These are phyloP conservation scores for Spatulosminthurus flaviceps DNA, from an alignment of 2,888 invertebrate genomes.

Conservation along the genomic window DNA sequence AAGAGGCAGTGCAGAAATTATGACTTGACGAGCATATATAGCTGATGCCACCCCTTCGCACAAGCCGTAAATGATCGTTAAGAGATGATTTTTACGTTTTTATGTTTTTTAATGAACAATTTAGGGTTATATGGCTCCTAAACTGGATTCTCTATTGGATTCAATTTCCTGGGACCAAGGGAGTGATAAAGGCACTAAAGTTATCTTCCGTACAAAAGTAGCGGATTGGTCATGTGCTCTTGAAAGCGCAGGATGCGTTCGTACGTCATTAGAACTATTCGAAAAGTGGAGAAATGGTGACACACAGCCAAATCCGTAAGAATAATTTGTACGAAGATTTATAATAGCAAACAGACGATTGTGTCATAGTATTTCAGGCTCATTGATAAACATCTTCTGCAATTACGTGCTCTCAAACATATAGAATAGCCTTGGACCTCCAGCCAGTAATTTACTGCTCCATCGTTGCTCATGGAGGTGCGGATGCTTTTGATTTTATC, in stretches of 20 bases:
- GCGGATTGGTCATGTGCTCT: slow-evolving; percentile 22
- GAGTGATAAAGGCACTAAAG: background rate
- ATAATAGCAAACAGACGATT: too few species aligned
- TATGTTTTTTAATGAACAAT: background rate
- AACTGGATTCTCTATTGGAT: background rate
- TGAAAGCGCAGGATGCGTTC: background rate
- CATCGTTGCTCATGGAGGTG: background rate
- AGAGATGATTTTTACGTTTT: too few species aligned
- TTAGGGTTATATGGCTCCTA: background rate
- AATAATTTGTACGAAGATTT: too few species aligned
- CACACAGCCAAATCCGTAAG: background rate
- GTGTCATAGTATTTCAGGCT: too few species aligned
- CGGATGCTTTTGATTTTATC: background rate
- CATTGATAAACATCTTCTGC: background rate
- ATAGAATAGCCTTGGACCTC: background rate
- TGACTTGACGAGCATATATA: too few species aligned
- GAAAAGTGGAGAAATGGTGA: background rate
- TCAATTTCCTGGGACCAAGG: slow-evolving; percentile 12
- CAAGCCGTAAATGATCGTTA: too few species aligned
- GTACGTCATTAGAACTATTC: background rate
- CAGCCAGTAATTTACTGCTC: background rate
- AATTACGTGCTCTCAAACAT: background rate
- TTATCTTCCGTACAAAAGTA: slow-evolving; percentile 1
- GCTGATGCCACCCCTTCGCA: too few species aligned
- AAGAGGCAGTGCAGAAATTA: too few species aligned